phyloP scores from a whole-genome alignment of 2,888 invertebrate species.

The Nymphalis polychloros region DNA sequence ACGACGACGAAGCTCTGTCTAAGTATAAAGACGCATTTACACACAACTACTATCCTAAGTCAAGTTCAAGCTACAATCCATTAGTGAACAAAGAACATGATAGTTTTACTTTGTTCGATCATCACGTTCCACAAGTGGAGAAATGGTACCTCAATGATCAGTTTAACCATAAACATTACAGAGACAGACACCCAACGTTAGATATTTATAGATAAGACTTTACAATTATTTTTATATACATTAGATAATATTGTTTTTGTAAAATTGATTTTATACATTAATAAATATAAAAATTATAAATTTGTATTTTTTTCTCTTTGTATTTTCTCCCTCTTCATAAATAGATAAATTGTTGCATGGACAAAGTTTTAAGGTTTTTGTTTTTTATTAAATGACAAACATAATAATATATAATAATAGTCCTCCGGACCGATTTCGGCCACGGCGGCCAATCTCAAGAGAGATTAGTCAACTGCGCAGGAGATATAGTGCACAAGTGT shows the following conservation, averaged over 20 bases:
- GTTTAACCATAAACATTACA: constrained; percentile 29
- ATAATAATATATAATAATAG: too few relatives aligned
- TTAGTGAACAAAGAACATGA: constrained; percentile 22
- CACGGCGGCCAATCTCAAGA: too few relatives aligned
- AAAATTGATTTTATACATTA: neutral
- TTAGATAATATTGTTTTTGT: neutral
- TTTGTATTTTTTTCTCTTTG: too few relatives aligned
- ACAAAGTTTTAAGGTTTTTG: too few relatives aligned
- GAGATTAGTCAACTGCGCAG: too few relatives aligned
- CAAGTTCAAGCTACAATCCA: constrained; percentile 3
- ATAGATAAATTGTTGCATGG: too few relatives aligned
- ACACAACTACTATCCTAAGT: constrained; percentile 3
- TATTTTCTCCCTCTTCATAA: too few relatives aligned
- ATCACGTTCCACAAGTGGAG: constrained; percentile 44
- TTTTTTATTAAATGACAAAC: too few relatives aligned
- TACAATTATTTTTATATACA: too few relatives aligned
- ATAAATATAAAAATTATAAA: too few relatives aligned
- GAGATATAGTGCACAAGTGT: too few relatives aligned
- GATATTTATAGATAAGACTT: constrained; percentile 29
- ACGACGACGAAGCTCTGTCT: constrained; percentile 40
- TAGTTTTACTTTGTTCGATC: constrained; percentile 44
- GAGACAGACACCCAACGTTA: constrained; percentile 21
- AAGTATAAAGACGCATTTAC: constrained; percentile 25
- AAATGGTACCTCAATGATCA: constrained; percentile 45
- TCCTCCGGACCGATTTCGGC: too few relatives aligned